Evolutionary conservation across 37 sponge, comb jelly and placozoan genomes (phyloP), one percentile per base, ranked within the genome.

Genomic region (Tethya wilhelma): DNA sequence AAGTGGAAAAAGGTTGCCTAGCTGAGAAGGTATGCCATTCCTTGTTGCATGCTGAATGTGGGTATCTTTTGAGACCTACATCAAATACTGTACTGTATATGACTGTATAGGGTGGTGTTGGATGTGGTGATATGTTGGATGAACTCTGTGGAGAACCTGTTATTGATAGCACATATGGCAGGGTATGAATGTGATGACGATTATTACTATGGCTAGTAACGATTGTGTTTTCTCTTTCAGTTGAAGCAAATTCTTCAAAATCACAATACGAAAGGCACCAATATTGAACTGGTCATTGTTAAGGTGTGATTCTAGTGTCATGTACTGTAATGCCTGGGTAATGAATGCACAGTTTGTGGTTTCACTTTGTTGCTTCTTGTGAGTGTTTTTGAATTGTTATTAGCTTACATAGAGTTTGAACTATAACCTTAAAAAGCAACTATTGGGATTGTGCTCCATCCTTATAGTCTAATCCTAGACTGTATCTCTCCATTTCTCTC

Each of bases 81-180:
- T 33, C 41, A 20, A 32, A 23, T 64, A 37, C 17, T 12, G 17
- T 17, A 26, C 26, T 60, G 28, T 5, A 38, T 38, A 64, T 75
- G 37, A 33, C 3, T 31, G 25, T 25, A 12, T 56, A 31, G 79
- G 81, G 67, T 23, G 90, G 90, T 36, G 75, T 79, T 12, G 84
- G 79, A 36, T 60, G 39, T 29, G 84, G 90, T 22, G 90, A 89
- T 46, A 34, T 83, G 2, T 22, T 89, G 34, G 90, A 83, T 49
- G 84, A 89, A 44, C 26, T 89, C 45, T 83, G 84, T 59, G 90
- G 84, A n/a, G 60, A 79, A 28, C 62, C 78, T 37, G 74, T 89
- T 12, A 42, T 55, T 11, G 65, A 53, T 1, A 34, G 28, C n/a
- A 43, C 69, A 0, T 64, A 77, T 36, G 78, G 72, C 2, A 77